Evolutionary conservation across 2,113 vertebrate species (phyloP).

Genomic region (Grallaria varia): DNA sequence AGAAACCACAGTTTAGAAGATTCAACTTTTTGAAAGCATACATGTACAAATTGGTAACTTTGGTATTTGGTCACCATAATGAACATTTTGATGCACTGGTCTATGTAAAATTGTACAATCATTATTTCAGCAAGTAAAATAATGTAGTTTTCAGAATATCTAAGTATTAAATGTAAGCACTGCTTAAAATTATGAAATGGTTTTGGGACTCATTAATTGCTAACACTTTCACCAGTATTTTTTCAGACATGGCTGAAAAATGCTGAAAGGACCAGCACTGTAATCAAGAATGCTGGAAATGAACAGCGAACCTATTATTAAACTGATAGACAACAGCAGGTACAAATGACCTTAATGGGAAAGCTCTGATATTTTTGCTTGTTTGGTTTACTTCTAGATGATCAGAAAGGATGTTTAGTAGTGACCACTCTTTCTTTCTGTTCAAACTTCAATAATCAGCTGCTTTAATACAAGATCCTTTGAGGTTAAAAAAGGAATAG

Average conservation of each 20-base stretch:
- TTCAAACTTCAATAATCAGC: background rate
- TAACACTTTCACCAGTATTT: constrained; percentile 57
- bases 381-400: constrained; percentile 47
- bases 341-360: constrained; percentile 72
- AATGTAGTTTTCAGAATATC: constrained; percentile 1
- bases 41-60: constrained; percentile 24
- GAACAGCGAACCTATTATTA: constrained; percentile 30
- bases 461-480: constrained; percentile 40
- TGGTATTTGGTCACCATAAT: constrained; percentile 30
- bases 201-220: constrained; percentile 79
- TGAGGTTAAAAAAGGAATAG: background rate
- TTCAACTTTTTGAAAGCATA: constrained; percentile 29
- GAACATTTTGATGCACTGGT: constrained; percentile 16
- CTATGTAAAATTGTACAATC: background rate
- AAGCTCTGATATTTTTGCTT: constrained; percentile 44
- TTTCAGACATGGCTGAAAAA: constrained; percentile 66
- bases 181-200: constrained; percentile 41
- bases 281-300: constrained; percentile 39
- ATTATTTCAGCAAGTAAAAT: constrained; percentile 37
- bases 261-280: constrained; percentile 41
- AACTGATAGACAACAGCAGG: constrained; percentile 64
- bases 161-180: background rate
- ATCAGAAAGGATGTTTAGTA: constrained; percentile 77
- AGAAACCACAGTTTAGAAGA: constrained; percentile 31
- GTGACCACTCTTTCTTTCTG: constrained; percentile 38